Percentiles rank a stretch among this genome's conserved stretches.
Evolutionary conservation across 2,888 invertebrate genomes (phyloP).

Genomic region (Melinaea marsaeus): DNA sequence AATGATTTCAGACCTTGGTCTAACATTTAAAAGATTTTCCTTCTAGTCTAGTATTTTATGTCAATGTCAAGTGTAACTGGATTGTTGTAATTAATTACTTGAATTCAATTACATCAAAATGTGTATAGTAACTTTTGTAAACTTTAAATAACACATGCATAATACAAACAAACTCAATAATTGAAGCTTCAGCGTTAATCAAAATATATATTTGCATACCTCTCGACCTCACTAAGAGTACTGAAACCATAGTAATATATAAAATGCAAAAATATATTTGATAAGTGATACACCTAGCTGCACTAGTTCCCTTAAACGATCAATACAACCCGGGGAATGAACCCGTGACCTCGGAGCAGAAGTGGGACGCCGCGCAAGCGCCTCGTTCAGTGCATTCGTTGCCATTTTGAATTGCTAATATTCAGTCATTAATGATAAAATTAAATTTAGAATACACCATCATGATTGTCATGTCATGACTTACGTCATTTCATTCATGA

Average conservation of each 20-base stretch:
- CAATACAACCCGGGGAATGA: constrained; percentile 76
- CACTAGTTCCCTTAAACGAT: constrained; percentile 74
- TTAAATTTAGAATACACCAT: no score
- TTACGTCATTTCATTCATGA: no score
- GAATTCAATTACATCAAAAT: constrained; percentile 12
- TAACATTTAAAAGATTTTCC: constrained; percentile 53
- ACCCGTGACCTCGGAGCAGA: constrained; percentile 70
- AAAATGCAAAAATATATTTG: constrained; percentile 3
- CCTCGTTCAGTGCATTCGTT: constrained; percentile 62
- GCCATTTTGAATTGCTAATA: constrained; percentile 64
- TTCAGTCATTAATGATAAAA: constrained; percentile 31
- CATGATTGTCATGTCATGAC: no score
- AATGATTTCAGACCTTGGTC: constrained; percentile 40
- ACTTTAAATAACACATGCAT: no score
- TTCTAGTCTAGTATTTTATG: constrained; percentile 54
- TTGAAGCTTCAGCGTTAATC: not conserved
- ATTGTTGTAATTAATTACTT: constrained; percentile 38
- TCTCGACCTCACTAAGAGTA: not conserved
- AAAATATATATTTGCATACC: not conserved
- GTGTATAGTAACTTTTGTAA: not conserved
- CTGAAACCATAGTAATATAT: not conserved
- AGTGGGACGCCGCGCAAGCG: constrained; percentile 75
- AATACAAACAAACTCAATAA: not conserved
- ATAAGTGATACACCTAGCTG: constrained; percentile 54
- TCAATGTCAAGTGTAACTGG: constrained; percentile 68